Evolutionary conservation across 2,797 vertebrate species (phyloP).

Genomic region (Parauchenoglanis ngamensis): DNA sequence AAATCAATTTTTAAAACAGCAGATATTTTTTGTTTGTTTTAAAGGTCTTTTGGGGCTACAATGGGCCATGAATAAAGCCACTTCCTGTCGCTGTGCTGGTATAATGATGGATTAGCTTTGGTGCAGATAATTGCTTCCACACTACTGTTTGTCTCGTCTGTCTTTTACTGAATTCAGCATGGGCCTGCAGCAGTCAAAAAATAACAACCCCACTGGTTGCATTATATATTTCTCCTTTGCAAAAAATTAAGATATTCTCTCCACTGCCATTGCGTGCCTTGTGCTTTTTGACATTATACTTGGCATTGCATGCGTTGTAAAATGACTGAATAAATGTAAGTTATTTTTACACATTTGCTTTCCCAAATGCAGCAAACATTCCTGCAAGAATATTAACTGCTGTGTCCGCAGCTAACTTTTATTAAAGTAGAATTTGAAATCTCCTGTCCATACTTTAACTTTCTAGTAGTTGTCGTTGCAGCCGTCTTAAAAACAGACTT

Average conservation of each 20-base stretch:
- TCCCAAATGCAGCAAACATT: neutral
- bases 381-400: neutral
- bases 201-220: too few relatives aligned
- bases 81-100: slow-evolving; percentile 45
- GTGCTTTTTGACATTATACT: neutral
- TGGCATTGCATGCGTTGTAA: neutral
- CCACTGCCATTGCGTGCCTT: neutral
- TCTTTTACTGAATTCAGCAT: slow-evolving; percentile 11
- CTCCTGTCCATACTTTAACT: neutral
- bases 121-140: slow-evolving; percentile 23
- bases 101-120: slow-evolving; percentile 30
- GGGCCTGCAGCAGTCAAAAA: neutral
- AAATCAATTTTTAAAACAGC: neutral
- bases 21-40: neutral
- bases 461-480: neutral
- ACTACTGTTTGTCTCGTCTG: slow-evolving; percentile 4
- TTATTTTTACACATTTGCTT: neutral
- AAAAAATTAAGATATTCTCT: neutral
- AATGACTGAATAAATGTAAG: neutral
- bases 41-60: neutral
- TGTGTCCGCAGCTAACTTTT: neutral
- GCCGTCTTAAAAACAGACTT: neutral
- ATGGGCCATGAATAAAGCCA: slow-evolving; percentile 19
- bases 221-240: neutral
- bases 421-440: neutral